Percentiles rank a stretch among this genome's conserved stretches.
Evolutionary conservation across 2,113 vertebrate genomes (phyloP).

Genomic region (Pao palembangensis): DNA sequence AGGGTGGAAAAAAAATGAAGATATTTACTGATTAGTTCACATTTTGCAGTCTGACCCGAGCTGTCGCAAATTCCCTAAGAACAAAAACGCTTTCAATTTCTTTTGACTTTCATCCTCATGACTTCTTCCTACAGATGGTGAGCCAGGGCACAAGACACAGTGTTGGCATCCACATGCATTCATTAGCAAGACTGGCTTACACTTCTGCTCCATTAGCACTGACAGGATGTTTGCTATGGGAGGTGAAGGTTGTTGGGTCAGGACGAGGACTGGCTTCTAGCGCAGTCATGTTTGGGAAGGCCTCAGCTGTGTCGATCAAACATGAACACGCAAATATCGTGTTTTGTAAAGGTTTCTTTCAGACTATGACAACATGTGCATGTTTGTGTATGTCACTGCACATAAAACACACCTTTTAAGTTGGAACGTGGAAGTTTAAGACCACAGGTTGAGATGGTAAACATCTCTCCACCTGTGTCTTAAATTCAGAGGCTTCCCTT

Average conservation of each 20-base stretch:
- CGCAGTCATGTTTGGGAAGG: constrained; percentile 5
- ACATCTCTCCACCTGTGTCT: constrained; percentile 53
- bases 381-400: constrained; percentile 30
- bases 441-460: constrained; percentile 41
- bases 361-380: constrained; percentile 15
- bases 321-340: constrained; percentile 8
- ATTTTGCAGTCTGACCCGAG: constrained; percentile 1
- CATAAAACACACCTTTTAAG: constrained; percentile 23
- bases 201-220: constrained; percentile 32
- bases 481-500: constrained; percentile 32
- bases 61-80: neutral
- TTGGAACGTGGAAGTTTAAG: constrained; percentile 53
- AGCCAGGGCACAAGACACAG: constrained; percentile 15
- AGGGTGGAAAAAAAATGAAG: neutral
- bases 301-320: neutral
- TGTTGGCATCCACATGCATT: constrained; percentile 30
- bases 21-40: constrained; percentile 9
- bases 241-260: constrained; percentile 17
- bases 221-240: constrained; percentile 46
- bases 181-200: constrained; percentile 34
- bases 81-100: constrained; percentile 16
- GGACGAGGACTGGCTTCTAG: constrained; percentile 36
- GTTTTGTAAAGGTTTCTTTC: constrained; percentile 10
- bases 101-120: constrained; percentile 21
- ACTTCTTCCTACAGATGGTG: constrained; percentile 34